Evolutionary conservation across 2,113 vertebrate genomes (phyloP).

Genomic region (Gymnarchus niloticus): DNA sequence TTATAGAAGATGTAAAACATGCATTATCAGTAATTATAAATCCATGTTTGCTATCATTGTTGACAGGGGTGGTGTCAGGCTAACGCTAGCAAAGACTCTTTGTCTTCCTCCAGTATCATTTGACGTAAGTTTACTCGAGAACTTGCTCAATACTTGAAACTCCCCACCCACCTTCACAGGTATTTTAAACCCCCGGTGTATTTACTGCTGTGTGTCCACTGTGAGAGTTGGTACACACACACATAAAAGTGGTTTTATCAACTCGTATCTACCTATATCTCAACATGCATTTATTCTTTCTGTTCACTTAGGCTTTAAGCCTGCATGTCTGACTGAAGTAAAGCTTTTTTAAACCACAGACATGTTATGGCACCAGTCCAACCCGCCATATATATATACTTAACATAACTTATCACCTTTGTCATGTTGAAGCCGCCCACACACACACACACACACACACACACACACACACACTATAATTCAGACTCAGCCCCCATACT

Average conservation of each 20-base stretch:
- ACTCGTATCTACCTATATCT: not conserved
- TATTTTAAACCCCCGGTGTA: not conserved
- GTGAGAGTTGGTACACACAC: not conserved
- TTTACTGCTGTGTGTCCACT: not conserved
- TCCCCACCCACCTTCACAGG: not conserved
- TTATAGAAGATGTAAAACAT: not conserved
- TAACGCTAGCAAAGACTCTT: not conserved
- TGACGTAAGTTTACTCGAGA: not conserved
- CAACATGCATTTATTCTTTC: not conserved
- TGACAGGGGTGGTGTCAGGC: not conserved
- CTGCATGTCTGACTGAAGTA: not conserved
- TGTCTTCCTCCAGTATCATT: not conserved
- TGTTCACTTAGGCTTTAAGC: not conserved
- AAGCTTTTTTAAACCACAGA: not conserved
- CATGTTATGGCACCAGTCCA: not conserved
- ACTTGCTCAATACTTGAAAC: not conserved
- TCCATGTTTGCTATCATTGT: not conserved
- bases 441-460: too few species aligned
- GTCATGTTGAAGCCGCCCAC: too few species aligned
- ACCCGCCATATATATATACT: not conserved
- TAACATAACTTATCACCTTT: not conserved
- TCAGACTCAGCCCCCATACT: too few species aligned
- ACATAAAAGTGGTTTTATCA: not conserved
- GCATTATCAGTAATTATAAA: slow-evolving; percentile 4
- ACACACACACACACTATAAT: too few species aligned